These are phyloP conservation scores for Palaemon carinicauda DNA, from an alignment of 1,140 invertebrate genomes.

Conservation along the genomic window DNA sequence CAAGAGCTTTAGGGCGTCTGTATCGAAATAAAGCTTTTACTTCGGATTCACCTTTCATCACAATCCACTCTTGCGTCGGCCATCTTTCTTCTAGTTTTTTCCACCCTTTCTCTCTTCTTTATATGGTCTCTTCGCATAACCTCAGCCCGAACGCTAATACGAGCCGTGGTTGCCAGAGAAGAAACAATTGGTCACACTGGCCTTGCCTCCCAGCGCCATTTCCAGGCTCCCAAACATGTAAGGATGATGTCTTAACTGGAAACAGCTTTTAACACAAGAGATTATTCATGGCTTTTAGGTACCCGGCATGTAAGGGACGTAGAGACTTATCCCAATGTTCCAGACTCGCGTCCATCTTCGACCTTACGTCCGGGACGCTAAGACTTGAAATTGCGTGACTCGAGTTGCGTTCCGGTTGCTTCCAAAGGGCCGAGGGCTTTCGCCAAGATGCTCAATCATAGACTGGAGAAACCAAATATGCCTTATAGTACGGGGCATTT, in stretches of 20 bases:
- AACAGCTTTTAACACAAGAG: constrained; percentile 48
- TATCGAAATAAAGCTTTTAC: too few species aligned
- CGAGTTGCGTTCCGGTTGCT: neutral
- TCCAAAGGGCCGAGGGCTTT: neutral
- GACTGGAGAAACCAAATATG: constrained; percentile 36
- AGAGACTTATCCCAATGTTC: neutral
- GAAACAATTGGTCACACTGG: constrained; percentile 5
- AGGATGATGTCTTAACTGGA: constrained; percentile 43
- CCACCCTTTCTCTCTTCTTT: neutral
- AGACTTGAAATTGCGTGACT: neutral
- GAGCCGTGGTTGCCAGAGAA: neutral
- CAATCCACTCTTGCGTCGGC: neutral
- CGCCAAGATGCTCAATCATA: neutral
- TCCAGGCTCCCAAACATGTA: neutral
- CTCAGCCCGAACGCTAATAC: too few species aligned
- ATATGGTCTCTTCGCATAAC: neutral
- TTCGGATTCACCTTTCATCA: neutral
- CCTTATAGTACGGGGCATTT: constrained; percentile 47
- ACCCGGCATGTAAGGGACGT: constrained; percentile 7
- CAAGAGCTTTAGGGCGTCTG: too few species aligned
- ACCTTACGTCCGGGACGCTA: neutral
- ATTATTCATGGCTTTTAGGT: constrained; percentile 51
- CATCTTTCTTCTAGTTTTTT: neutral
- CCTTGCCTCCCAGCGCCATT: neutral
- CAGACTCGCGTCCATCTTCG: neutral